phyloP scores from a whole-genome alignment of 2,888 invertebrate genomes.

The Drosophila tanythrix region DNA sequence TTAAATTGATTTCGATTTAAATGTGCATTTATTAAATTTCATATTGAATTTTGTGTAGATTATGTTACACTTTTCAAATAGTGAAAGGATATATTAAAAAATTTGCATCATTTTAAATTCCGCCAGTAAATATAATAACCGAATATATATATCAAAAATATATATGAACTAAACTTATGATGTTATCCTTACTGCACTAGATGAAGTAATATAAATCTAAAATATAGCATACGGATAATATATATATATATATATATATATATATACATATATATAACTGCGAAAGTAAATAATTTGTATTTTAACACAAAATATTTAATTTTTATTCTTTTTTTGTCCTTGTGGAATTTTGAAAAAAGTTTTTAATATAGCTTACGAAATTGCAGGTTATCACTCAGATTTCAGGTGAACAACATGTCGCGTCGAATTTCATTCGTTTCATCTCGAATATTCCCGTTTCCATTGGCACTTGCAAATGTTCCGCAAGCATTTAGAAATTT shows the following conservation, averaged over 20 bases:
- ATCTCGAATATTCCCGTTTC: conserved; percentile 2
- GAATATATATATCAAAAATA: not conserved
- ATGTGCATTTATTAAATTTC: not conserved
- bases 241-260: not conserved
- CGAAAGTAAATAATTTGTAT: not conserved
- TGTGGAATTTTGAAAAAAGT: not conserved
- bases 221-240: not conserved
- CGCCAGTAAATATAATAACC: not conserved
- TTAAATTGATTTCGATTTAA: not conserved
- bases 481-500: conserved; percentile 60
- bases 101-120: not conserved
- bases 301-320: not conserved
- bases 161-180: not conserved
- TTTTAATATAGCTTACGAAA: not conserved
- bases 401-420: conserved; percentile 5
- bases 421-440: conserved; percentile 8
- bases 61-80: not conserved
- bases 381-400: not conserved
- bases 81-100: not conserved
- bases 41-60: not conserved
- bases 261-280: not conserved
- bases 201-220: not conserved
- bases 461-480: conserved; percentile 50
- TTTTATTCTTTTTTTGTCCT: not conserved
- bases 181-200: not conserved